A percentile compares a stretch with the other conserved stretches of the same genome.
Evolutionary conservation across 1,140 invertebrate species (phyloP).

Genomic region (Lamellibrachia luymesi): DNA sequence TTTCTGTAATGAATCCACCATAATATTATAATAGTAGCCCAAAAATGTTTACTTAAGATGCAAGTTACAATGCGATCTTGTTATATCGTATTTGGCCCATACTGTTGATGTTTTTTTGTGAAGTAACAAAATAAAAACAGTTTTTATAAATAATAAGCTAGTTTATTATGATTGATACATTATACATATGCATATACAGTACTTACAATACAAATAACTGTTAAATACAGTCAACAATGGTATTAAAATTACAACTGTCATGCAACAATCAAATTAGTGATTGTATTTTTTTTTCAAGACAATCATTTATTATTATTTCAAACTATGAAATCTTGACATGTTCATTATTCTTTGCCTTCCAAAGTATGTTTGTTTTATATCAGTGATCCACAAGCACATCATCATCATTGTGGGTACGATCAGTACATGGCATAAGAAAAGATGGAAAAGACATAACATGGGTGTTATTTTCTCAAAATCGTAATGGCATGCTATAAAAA

Average conservation of each 20-base stretch:
- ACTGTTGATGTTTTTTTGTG: not conserved
- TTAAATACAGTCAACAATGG: not conserved
- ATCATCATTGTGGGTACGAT: not conserved
- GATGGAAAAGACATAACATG: too few species aligned
- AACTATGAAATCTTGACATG: not conserved
- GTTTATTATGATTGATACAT: not conserved
- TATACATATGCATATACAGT: not conserved
- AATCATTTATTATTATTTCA: not conserved
- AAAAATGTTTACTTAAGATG: not conserved
- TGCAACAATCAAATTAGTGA: not conserved
- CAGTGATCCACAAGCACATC: not conserved
- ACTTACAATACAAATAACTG: not conserved
- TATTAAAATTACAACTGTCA: not conserved
- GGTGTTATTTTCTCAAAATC: too few species aligned
- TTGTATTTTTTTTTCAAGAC: not conserved
- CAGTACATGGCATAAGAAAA: not conserved
- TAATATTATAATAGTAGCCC: too few species aligned
- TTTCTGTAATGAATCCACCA: too few species aligned
- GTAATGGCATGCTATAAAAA: too few species aligned
- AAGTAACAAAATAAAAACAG: not conserved
- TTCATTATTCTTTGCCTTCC: not conserved
- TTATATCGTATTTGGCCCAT: not conserved
- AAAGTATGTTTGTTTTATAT: not conserved
- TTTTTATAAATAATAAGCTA: constrained; percentile 1
- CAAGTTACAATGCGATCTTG: not conserved